Evolutionary conservation across 2,888 invertebrate species (phyloP).

Genomic region (Polyommatus iphigenia): DNA sequence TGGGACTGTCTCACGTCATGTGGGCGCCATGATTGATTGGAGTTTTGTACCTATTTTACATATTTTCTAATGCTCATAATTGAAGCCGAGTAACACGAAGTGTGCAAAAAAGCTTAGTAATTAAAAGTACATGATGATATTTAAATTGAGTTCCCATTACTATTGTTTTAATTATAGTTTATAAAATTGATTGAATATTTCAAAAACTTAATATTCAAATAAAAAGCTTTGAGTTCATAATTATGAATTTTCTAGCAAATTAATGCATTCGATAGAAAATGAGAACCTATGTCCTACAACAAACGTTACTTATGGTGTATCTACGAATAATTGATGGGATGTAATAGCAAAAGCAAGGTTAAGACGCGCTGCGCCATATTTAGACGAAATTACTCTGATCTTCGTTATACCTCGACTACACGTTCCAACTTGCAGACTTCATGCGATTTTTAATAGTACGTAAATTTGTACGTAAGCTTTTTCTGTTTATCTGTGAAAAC

Average conservation of each 20-base stretch:
- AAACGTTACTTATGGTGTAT: background rate
- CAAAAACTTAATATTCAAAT: too few species aligned
- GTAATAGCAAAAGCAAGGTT: conserved; percentile 39
- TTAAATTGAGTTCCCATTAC: too few species aligned
- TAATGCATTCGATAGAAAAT: background rate
- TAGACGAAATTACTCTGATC: conserved; percentile 35
- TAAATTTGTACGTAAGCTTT: too few species aligned
- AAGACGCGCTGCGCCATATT: conserved; percentile 37
- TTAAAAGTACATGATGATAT: too few species aligned
- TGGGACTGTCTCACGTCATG: conserved; percentile 18
- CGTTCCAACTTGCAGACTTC: background rate
- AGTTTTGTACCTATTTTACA: background rate
- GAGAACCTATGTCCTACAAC: background rate
- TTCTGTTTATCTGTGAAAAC: too few species aligned
- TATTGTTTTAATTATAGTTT: too few species aligned
- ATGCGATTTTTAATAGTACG: background rate
- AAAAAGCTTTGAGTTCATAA: too few species aligned
- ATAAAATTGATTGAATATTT: too few species aligned
- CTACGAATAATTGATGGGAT: conserved; percentile 33
- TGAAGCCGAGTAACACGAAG: too few species aligned
- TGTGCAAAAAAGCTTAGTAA: too few species aligned
- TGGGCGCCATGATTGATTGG: background rate
- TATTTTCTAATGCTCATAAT: background rate
- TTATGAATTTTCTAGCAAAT: too few species aligned
- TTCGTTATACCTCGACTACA: conserved; percentile 25